Evolutionary conservation across 37 sponge, comb jelly and placozoan species (phyloP).

Genomic region (Corticium candelabrum): DNA sequence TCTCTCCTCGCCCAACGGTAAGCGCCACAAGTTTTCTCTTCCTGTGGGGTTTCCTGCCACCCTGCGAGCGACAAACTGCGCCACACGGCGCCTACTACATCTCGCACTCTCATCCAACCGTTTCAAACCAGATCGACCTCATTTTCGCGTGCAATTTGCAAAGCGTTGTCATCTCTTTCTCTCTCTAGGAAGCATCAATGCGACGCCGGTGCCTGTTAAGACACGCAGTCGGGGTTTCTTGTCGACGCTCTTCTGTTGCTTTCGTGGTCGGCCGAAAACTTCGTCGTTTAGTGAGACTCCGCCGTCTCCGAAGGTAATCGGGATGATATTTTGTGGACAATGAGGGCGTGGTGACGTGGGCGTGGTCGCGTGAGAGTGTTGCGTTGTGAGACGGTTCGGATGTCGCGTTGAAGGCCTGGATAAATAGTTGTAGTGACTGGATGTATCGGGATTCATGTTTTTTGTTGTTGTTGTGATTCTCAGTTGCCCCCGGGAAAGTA

Average conservation of each 20-base stretch:
- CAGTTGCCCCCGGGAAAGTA: no score
- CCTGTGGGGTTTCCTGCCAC: no score
- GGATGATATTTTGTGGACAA: not conserved
- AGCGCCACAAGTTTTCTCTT: no score
- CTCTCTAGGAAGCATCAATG: not conserved
- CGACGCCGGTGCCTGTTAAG: not conserved
- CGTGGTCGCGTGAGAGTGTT: no score
- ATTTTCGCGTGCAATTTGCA: no score
- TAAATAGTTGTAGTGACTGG: no score
- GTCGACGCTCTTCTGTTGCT: not conserved
- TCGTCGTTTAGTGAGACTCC: constrained; percentile 41
- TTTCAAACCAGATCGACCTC: no score
- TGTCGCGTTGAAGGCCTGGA: no score
- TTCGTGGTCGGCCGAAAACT: constrained; percentile 5
- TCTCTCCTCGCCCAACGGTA: not conserved
- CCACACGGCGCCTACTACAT: not conserved
- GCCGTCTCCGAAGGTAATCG: constrained; percentile 37
- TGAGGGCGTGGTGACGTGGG: not conserved
- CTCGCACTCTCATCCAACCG: no score
- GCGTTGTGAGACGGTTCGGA: no score
- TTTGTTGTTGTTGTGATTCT: no score
- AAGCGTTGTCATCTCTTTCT: not conserved
- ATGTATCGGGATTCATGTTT: no score
- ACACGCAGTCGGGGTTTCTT: not conserved
- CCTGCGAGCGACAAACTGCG: not conserved